phyloP scores from a whole-genome alignment of 1,140 invertebrate species.

The Polyergus mexicanus region DNA sequence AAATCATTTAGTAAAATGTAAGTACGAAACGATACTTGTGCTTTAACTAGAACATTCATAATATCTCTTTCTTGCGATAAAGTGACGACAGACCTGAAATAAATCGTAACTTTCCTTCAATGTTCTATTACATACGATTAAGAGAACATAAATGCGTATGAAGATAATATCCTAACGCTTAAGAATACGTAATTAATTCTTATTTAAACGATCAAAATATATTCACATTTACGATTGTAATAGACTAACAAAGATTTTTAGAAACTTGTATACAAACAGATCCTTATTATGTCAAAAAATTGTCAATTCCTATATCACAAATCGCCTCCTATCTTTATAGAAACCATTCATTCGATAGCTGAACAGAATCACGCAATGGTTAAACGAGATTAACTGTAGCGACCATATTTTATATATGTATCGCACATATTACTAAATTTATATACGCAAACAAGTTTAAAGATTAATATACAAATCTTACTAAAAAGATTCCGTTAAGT shows the following conservation, averaged over 20 bases:
- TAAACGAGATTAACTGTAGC: slow-evolving; percentile 48
- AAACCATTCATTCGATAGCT: slow-evolving; percentile 6
- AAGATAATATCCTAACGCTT: slow-evolving; percentile 27
- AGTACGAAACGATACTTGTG: slow-evolving; percentile 20
- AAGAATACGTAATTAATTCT: slow-evolving; percentile 6
- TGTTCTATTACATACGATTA: slow-evolving; percentile 2
- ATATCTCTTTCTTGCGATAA: not conserved
- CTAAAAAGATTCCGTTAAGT: slow-evolving; percentile 72
- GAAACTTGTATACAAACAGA: slow-evolving; percentile 24
- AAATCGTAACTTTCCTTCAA: not conserved
- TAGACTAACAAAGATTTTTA: not conserved
- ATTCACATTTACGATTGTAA: not conserved
- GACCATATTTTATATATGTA: slow-evolving; percentile 1
- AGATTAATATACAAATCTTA: slow-evolving; percentile 68
- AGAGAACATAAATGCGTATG: not conserved
- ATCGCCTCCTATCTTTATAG: slow-evolving; percentile 53
- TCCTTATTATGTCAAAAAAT: slow-evolving; percentile 18
- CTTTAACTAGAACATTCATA: slow-evolving; percentile 22
- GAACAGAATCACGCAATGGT: slow-evolving; percentile 37
- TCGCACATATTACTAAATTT: slow-evolving; percentile 37
- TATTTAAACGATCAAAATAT: slow-evolving; percentile 1
- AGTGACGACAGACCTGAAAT: not conserved
- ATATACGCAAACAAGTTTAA: slow-evolving; percentile 55
- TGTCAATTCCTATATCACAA: slow-evolving; percentile 62
- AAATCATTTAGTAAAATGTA: slow-evolving; percentile 31